Base-by-base conservation (phyloP, 2,888 invertebrate genomes). In the Melinaea marsaeus region DNA sequence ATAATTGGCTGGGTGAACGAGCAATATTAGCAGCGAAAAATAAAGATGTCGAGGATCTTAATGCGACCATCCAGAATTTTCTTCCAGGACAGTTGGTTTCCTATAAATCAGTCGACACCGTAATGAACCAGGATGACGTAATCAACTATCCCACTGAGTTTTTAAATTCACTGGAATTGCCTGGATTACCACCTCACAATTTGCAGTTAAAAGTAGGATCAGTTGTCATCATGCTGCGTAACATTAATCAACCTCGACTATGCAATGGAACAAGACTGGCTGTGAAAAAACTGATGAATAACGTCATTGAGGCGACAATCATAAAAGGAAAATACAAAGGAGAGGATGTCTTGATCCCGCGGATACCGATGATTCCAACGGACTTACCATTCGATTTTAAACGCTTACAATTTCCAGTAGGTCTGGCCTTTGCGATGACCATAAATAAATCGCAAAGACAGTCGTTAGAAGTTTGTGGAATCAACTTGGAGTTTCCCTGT, bases 1-100 rank as follows among this genome's bases (percentile, higher is more conserved):
- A 74, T 58, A 59, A 69, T 71, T 76, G 74, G 74, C 60, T 75
- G 34, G 58, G 74, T 66, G 71, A 75, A 72, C 70, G 74, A 69
- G 72, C 69, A 66, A 78, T 75, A 58, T 61, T 66, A 9, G 65
- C 65, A 11, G 60, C 60, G 45, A 68, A 68, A 58, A 68, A 65
- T 57, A 62, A 60, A 57, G 63, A 65, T 58, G 65, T 65, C 45
- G 55, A 60, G 11, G 60, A 37, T 54, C 55, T 65, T 4, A 65
- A 68, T 65, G 48, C 58, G 34, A 65, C 54, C 35, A 65, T 63
- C 63, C 63, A 67, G 55, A 55, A 55, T 60, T 51, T 62, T 58
- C 59, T 68, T 58, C 37, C 54, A 51, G 66, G 68, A 51, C 35
- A 66, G 46, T 62, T 63, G 62, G 46, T 56, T 61, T 57, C 59